A percentile compares a stretch with the other conserved stretches of the same genome.
These are phyloP conservation scores for Bombus sylvicola DNA, from an alignment of 1,140 invertebrate genomes.

Conservation along the genomic window DNA sequence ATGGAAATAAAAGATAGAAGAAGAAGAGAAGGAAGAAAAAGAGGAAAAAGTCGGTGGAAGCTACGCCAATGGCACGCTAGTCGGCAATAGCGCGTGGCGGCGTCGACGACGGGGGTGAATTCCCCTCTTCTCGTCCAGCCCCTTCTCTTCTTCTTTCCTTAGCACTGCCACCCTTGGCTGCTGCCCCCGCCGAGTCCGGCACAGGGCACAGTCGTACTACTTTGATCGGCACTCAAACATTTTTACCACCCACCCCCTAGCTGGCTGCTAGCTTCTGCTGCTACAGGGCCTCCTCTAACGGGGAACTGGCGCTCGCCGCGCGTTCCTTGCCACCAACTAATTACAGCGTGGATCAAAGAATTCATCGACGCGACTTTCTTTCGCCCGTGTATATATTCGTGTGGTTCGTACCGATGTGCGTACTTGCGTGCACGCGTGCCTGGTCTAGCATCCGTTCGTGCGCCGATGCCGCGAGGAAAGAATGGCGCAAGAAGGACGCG, in stretches of 20 bases:
- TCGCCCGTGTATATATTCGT: slow-evolving; percentile 24
- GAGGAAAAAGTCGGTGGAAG: background rate
- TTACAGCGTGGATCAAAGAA: slow-evolving; percentile 82
- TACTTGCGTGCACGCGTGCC: background rate
- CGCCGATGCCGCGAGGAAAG: slow-evolving; percentile 54
- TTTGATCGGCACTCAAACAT: slow-evolving; percentile 82
- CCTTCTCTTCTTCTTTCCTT: slow-evolving; percentile 38
- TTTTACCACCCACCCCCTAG: slow-evolving; percentile 74
- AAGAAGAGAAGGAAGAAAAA: background rate
- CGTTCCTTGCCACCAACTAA: slow-evolving; percentile 78
- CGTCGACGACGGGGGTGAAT: slow-evolving; percentile 43
- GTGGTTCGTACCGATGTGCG: background rate
- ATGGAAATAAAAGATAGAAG: background rate
- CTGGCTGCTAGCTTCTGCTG: slow-evolving; percentile 41
- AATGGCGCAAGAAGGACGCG: slow-evolving; percentile 48
- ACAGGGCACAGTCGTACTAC: slow-evolving; percentile 75
- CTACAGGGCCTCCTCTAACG: slow-evolving; percentile 32
- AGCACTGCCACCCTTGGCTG: slow-evolving; percentile 44
- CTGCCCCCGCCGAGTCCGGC: slow-evolving; percentile 46
- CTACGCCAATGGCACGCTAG: slow-evolving; percentile 46
- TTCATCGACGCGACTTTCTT: slow-evolving; percentile 72
- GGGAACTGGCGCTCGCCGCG: slow-evolving; percentile 22
- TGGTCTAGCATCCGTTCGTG: slow-evolving; percentile 40
- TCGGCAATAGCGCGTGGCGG: slow-evolving; percentile 35
- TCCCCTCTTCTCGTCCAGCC: slow-evolving; percentile 30